Conservation (phyloP, 2,113 vertebrate species). For the Aix galericulata region DNA sequence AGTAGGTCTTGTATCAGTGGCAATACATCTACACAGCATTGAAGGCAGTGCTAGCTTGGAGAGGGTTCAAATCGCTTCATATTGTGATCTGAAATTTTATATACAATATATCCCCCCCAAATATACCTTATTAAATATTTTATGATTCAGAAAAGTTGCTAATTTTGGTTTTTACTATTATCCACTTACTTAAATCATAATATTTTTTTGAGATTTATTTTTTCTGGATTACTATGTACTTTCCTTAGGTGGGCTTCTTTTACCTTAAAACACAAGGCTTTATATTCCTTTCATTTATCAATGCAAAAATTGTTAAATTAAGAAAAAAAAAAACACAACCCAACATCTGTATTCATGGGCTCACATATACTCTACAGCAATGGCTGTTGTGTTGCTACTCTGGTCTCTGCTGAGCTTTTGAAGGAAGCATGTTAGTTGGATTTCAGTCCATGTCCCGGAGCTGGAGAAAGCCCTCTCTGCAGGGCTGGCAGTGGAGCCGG, state of each 20-base stretch:
- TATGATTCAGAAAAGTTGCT: constrained; percentile 86
- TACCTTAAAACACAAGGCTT: not conserved
- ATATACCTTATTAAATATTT: constrained; percentile 99
- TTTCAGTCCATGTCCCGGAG: rapidly evolving
- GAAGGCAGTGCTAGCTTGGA: constrained; percentile 85
- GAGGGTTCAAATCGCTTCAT: constrained; percentile 90
- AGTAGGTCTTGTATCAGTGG: constrained; percentile 88
- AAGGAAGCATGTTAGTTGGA: not conserved
- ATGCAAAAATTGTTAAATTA: not conserved
- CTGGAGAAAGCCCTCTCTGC: rapidly evolving
- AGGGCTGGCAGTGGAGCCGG: rapidly evolving
- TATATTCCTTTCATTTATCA: not conserved
- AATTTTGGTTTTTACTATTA: constrained; percentile 57
- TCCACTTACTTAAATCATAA: not conserved
- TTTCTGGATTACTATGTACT: not conserved
- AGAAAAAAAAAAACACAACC: too few relatives aligned
- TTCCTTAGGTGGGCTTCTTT: not conserved
- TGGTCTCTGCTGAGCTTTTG: not conserved
- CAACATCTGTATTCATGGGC: rapidly evolving
- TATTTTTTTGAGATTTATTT: not conserved
- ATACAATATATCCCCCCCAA: constrained; percentile 95
- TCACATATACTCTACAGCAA: rapidly evolving
- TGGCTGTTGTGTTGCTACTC: not conserved
- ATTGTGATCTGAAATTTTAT: constrained; percentile 99
- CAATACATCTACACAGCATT: constrained; percentile 81